A percentile compares a stretch with the other conserved stretches of the same genome.
phyloP scores from a whole-genome alignment of 2,888 invertebrate species.

The Epinotia ramella region DNA sequence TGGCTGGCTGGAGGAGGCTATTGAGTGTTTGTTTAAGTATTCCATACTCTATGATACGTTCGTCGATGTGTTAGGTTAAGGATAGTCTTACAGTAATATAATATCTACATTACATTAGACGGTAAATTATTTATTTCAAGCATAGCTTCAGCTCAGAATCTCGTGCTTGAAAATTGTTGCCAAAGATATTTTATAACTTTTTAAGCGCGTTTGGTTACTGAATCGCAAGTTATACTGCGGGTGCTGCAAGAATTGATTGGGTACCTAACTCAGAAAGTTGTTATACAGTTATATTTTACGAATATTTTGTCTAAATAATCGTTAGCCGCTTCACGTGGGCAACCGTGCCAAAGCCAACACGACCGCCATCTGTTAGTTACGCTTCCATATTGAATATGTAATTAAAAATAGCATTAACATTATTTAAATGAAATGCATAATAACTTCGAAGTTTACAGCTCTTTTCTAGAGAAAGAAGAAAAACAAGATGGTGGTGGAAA shows the following conservation, averaged over 20 bases:
- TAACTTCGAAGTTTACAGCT: neutral
- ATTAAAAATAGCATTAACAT: constrained; percentile 18
- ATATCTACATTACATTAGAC: constrained; percentile 45
- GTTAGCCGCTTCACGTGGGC: constrained; percentile 26
- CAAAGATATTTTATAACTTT: constrained; percentile 55
- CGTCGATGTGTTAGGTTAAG: constrained; percentile 67
- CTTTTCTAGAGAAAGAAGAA: neutral
- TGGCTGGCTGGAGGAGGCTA: constrained; percentile 59
- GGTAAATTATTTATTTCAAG: constrained; percentile 44
- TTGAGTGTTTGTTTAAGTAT: constrained; percentile 62
- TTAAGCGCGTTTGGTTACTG: constrained; percentile 50
- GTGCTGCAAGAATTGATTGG: constrained; percentile 55
- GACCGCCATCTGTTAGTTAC: constrained; percentile 9
- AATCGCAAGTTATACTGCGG: constrained; percentile 21
- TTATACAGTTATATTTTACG: constrained; percentile 43
- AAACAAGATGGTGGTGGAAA: neutral
- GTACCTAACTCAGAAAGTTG: constrained; percentile 14
- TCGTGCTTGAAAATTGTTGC: constrained; percentile 56
- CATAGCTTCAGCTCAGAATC: constrained; percentile 42
- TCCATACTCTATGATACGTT: constrained; percentile 63
- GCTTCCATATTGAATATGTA: constrained; percentile 15
- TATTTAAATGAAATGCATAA: constrained; percentile 11
- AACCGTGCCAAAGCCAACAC: constrained; percentile 40
- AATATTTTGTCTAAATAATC: constrained; percentile 49
- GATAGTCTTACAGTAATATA: constrained; percentile 50